phyloP scores from a whole-genome alignment of 2,888 invertebrate genomes.

The Orthosia cruda region DNA sequence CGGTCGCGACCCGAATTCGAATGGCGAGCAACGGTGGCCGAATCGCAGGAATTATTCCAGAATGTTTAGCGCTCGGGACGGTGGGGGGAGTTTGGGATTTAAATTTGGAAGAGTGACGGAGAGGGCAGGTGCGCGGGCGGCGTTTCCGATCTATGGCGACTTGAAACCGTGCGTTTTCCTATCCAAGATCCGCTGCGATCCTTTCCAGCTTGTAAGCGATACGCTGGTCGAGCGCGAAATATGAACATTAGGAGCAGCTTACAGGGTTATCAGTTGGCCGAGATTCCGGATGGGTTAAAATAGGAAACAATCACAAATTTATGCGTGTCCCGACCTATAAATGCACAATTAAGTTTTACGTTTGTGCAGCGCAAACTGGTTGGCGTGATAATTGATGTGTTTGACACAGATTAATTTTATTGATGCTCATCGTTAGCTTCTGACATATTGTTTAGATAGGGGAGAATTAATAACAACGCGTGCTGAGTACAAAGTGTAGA shows the following conservation, averaged over 20 bases:
- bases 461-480: conserved; percentile 35
- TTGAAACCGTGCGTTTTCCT: conserved; percentile 82
- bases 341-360: conserved; percentile 72
- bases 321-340: conserved; percentile 75
- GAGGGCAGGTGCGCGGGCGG: conserved; percentile 92
- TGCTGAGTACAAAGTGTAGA: conserved; percentile 36
- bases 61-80: conserved; percentile 87
- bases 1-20: conserved; percentile 92
- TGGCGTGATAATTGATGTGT: conserved; percentile 48
- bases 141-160: conserved; percentile 83
- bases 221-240: conserved; percentile 65
- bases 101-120: conserved; percentile 92
- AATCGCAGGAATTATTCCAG: conserved; percentile 92
- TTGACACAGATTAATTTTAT: conserved; percentile 61
- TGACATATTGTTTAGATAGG: conserved; percentile 49
- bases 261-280: conserved; percentile 81
- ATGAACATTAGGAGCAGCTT: conserved; percentile 70
- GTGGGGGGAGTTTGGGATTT: conserved; percentile 91
- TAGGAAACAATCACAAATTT: conserved; percentile 81
- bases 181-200: conserved; percentile 76
- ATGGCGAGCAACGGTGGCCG: conserved; percentile 90
- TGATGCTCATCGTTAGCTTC: conserved; percentile 42
- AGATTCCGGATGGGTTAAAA: conserved; percentile 77
- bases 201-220: conserved; percentile 75
- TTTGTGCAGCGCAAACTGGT: conserved; percentile 54